phyloP scores from a whole-genome alignment of 2,113 vertebrate genomes.

The Oreocharis arfaki region DNA sequence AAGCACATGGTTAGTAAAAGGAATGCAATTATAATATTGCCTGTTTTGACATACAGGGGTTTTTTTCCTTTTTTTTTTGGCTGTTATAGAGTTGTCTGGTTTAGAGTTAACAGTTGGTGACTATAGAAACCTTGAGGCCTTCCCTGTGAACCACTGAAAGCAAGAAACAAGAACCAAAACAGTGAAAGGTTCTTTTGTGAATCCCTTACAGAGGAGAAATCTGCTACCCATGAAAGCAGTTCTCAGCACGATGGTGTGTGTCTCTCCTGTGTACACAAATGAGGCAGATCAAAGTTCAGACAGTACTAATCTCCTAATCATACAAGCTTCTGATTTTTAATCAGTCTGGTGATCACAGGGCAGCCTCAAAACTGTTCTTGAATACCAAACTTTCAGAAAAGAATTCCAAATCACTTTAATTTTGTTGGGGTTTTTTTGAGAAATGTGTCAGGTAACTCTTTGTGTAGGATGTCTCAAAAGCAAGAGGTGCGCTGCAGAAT shows the following conservation, averaged over 20 bases:
- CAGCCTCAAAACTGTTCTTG: not conserved
- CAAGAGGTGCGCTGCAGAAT: not conserved
- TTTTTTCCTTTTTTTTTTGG: not conserved
- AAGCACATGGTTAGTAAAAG: constrained; percentile 19
- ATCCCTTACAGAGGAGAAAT: not conserved
- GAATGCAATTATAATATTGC: not conserved
- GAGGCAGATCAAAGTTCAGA: constrained; percentile 55
- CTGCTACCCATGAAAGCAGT: not conserved
- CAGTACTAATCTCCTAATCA: constrained; percentile 51
- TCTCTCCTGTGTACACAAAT: not conserved
- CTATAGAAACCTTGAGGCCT: not conserved
- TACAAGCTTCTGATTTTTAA: constrained; percentile 55
- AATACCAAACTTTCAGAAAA: constrained; percentile 2
- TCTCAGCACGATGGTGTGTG: not conserved
- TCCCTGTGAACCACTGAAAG: not conserved
- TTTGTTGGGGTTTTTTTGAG: not conserved
- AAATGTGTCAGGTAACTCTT: not conserved
- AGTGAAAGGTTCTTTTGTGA: not conserved
- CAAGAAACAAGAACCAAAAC: not conserved
- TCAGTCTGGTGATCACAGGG: constrained; percentile 29
- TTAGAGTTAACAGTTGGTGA: not conserved
- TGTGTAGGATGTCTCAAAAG: not conserved
- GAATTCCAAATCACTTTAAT: not conserved
- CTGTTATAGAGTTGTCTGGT: not conserved
- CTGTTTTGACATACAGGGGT: not conserved